phyloP scores from a whole-genome alignment of 2,113 vertebrate genomes.

The Mellivora capensis region DNA sequence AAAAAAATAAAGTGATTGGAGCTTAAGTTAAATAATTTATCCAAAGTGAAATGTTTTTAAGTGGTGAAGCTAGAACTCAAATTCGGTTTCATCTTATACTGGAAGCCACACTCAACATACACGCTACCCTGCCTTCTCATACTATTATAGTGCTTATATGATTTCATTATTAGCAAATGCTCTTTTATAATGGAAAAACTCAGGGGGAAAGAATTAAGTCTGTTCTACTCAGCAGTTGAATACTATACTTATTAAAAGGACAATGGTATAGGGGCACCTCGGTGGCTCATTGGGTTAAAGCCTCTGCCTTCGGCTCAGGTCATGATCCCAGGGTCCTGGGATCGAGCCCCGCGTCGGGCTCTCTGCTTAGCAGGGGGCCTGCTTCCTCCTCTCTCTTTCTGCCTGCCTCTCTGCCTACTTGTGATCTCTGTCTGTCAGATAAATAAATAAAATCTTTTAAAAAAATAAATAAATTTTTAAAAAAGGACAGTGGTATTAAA shows the following conservation, averaged over 20 bases:
- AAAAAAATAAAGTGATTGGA: background rate
- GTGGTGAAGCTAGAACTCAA: background rate
- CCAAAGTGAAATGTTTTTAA: background rate
- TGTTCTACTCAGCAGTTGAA: background rate
- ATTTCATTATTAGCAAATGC: background rate
- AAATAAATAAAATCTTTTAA: no score
- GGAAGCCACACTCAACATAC: background rate
- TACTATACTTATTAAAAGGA: background rate
- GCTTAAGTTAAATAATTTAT: background rate
- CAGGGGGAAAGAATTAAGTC: conserved; percentile 11
- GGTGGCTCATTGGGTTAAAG: no score
- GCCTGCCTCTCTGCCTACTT: no score
- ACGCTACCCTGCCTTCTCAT: background rate
- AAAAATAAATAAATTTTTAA: no score
- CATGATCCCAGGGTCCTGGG: no score
- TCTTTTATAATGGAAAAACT: conserved; percentile 6
- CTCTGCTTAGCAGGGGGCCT: no score
- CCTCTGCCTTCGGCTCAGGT: no score
- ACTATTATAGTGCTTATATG: background rate
- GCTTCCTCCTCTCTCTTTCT: no score
- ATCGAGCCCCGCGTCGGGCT: no score
- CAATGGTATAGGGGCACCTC: no score
- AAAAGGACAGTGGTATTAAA: conserved; percentile 17
- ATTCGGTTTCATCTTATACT: background rate
- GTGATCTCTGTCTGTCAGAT: no score